Conservation (phyloP, 2,888 invertebrate genomes). For the Saturnia japonica region DNA sequence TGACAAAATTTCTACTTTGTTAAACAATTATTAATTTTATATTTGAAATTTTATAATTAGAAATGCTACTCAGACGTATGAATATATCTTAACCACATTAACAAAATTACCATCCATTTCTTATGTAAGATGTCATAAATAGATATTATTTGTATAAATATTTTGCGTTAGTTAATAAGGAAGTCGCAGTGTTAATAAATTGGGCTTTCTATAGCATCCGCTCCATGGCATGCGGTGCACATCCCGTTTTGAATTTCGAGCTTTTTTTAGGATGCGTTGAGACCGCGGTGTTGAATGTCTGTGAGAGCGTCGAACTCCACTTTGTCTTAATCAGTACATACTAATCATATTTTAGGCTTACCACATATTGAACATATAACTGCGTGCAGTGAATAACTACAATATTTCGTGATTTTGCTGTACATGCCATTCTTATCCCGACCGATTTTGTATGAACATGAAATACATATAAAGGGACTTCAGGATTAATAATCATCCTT, state of each 20-base stretch:
- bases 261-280: slow-evolving; percentile 14
- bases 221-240: slow-evolving; percentile 8
- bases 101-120: not conserved
- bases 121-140: not conserved
- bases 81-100: not conserved
- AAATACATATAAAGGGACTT: no score
- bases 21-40: not conserved
- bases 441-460: no score
- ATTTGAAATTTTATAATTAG: not conserved
- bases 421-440: no score
- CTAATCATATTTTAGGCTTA: not conserved
- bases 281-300: slow-evolving; percentile 13
- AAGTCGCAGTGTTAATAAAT: slow-evolving; percentile 22
- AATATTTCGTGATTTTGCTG: not conserved
- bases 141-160: slow-evolving; percentile 13
- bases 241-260: slow-evolving; percentile 15
- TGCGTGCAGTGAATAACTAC: not conserved
- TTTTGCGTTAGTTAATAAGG: slow-evolving; percentile 19
- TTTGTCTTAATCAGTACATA: not conserved
- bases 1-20: not conserved
- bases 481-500: no score
- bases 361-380: not conserved
- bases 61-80: not conserved
- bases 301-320: slow-evolving; percentile 19
- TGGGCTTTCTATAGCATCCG: slow-evolving; percentile 20